phyloP scores from a whole-genome alignment of 2,113 vertebrate species.

The Emydocephalus ijimae region DNA sequence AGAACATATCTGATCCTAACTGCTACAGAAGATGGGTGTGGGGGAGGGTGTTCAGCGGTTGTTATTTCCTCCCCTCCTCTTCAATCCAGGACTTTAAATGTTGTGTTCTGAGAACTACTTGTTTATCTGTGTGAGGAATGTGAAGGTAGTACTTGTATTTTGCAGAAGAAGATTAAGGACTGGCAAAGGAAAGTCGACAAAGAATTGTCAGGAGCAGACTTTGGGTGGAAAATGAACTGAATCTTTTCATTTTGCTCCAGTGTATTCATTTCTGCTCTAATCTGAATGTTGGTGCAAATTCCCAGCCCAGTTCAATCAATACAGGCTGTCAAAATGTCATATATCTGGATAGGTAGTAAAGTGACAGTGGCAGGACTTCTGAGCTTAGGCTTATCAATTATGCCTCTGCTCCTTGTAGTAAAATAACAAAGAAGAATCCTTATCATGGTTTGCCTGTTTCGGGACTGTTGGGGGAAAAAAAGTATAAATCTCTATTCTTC shows the following conservation, averaged over 20 bases:
- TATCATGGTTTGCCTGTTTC: constrained; percentile 73
- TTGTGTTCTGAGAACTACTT: constrained; percentile 45
- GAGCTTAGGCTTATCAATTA: rapidly evolving
- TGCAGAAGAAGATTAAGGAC: constrained; percentile 48
- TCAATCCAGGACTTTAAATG: constrained; percentile 23
- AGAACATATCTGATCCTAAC: constrained; percentile 42
- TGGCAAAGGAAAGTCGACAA: constrained; percentile 5
- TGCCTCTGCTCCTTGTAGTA: constrained; percentile 31
- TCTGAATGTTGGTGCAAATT: constrained; percentile 19
- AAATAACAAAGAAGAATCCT: constrained; percentile 33
- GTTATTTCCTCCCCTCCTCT: not conserved
- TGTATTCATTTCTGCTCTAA: not conserved
- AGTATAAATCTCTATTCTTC: constrained; percentile 67
- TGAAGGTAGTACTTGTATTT: constrained; percentile 10
- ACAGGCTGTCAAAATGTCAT: not conserved
- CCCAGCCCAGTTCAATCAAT: not conserved
- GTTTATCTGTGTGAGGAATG: constrained; percentile 20
- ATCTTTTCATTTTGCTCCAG: not conserved
- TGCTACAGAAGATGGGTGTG: constrained; percentile 40
- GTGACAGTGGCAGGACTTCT: constrained; percentile 17
- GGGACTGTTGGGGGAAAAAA: constrained; percentile 75
- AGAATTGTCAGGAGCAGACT: constrained; percentile 30
- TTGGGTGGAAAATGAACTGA: not conserved
- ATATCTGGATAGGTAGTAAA: not conserved
- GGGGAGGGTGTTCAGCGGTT: not conserved